These are phyloP conservation scores for Urocitellus parryii DNA, from an alignment of 2,113 vertebrate genomes.

Conservation along the genomic window DNA sequence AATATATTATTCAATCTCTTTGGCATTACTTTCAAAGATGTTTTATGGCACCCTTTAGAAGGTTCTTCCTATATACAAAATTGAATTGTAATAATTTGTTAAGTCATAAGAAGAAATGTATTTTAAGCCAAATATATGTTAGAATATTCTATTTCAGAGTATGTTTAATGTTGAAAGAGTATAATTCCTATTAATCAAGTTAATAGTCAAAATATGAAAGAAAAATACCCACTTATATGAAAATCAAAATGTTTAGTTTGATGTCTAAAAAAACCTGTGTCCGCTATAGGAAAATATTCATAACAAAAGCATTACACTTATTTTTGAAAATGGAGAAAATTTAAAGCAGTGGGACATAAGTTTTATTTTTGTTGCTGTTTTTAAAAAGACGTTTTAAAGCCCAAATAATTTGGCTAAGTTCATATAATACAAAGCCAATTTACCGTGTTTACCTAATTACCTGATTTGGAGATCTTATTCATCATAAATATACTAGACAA, in stretches of 20 bases:
- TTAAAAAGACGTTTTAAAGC: conserved; percentile 21
- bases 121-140: conserved; percentile 17
- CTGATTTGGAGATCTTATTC: neutral
- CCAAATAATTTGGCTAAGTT: conserved; percentile 8
- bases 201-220: conserved; percentile 2
- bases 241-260: conserved; percentile 39
- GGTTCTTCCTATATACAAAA: neutral
- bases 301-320: neutral
- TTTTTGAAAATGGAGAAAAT: neutral
- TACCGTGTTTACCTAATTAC: neutral
- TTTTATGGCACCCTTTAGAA: conserved; percentile 23
- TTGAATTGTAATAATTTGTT: conserved; percentile 3
- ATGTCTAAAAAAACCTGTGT: neutral
- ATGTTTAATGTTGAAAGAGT: conserved; percentile 5
- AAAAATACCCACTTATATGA: neutral
- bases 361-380: neutral
- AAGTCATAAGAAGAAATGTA: neutral
- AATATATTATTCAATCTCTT: neutral
- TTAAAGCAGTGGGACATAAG: neutral
- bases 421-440: neutral
- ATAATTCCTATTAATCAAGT: neutral
- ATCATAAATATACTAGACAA: neutral
- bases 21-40: conserved; percentile 28
- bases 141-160: conserved; percentile 43
- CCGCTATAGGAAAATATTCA: conserved; percentile 41